phyloP scores from a whole-genome alignment of 1,140 invertebrate species.

The Drosophila parabipectinata region DNA sequence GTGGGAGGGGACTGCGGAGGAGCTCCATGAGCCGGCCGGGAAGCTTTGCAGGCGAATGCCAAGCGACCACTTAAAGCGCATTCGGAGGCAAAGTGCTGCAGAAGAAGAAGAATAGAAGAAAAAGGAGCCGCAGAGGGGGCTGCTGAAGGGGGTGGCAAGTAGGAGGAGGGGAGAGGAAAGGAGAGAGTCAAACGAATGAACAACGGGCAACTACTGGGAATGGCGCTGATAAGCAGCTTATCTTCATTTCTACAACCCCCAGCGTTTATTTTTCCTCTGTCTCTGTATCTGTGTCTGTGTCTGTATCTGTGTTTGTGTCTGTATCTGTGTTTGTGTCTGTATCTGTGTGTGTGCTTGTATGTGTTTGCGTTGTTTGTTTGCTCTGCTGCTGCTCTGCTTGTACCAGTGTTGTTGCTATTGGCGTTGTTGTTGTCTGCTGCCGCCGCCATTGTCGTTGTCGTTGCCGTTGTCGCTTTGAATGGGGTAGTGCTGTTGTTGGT shows the following conservation, averaged over 20 bases:
- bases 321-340: not conserved
- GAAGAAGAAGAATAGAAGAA: slow-evolving; percentile 16
- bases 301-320: slow-evolving; percentile 13
- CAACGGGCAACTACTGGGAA: slow-evolving; percentile 63
- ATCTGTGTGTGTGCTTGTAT: slow-evolving; percentile 3
- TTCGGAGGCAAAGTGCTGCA: slow-evolving; percentile 19
- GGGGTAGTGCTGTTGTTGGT: slow-evolving; percentile 12
- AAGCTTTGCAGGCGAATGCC: slow-evolving; percentile 43
- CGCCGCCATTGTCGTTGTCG: slow-evolving; percentile 34
- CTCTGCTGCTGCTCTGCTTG: slow-evolving; percentile 1
- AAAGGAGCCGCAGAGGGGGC: slow-evolving; percentile 14
- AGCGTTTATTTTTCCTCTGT: slow-evolving; percentile 70
- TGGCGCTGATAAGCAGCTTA: slow-evolving; percentile 81
- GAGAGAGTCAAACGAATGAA: slow-evolving; percentile 24
- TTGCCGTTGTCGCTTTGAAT: slow-evolving; percentile 62
- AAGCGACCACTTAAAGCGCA: slow-evolving; percentile 66
- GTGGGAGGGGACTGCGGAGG: slow-evolving; percentile 31
- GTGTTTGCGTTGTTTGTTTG: slow-evolving; percentile 65
- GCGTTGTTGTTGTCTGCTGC: slow-evolving; percentile 37
- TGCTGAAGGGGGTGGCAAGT: not conserved
- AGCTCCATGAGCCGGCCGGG: slow-evolving; percentile 32
- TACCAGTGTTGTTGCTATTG: slow-evolving; percentile 22
- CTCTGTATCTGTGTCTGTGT: slow-evolving; percentile 20
- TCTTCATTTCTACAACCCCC: slow-evolving; percentile 80
- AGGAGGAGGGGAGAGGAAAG: not conserved